A percentile compares a stretch with the other conserved stretches of the same genome.
These are phyloP conservation scores for Sus scrofa DNA, from an alignment of 2,113 vertebrate species.

Conservation along the genomic window T2T-Sscrofa CM000824.6:135345001-135345500, in stretches of 20 bases:
- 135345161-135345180: neutral
- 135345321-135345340: neutral
- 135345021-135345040: neutral
- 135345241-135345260: neutral
- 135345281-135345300: neutral
- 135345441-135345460: constrained; percentile 64
- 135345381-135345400: neutral
- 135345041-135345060: neutral
- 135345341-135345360: neutral
- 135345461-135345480: constrained; percentile 13
- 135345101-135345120: neutral
- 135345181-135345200: neutral
- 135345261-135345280: neutral
- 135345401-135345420: neutral
- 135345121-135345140: neutral
- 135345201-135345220: neutral
- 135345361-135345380: neutral
- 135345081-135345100: neutral
- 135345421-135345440: constrained; percentile 27
- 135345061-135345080: neutral
- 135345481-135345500: constrained; percentile 62
- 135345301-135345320: neutral
- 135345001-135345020: neutral
- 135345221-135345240: neutral
- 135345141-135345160: neutral